Evolutionary conservation across 2,888 invertebrate genomes (phyloP).

Genomic region (Sipha maydis): DNA sequence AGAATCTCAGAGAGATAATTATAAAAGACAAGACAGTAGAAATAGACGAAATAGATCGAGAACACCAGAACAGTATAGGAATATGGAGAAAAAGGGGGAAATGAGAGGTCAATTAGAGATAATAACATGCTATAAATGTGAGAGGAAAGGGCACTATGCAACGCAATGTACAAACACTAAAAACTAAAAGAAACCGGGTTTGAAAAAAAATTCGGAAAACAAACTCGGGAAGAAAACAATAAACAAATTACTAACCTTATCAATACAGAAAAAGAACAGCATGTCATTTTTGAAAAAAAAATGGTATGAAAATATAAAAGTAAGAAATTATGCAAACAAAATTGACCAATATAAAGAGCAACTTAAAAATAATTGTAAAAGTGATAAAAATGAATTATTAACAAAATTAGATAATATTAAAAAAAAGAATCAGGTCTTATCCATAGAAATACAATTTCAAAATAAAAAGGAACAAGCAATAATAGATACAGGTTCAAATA

Average conservation of each 20-base stretch:
- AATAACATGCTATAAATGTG: neutral
- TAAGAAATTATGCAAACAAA: neutral
- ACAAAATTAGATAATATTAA: neutral
- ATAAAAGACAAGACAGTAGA: conserved; percentile 15
- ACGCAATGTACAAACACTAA: neutral
- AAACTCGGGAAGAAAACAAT: conserved; percentile 9
- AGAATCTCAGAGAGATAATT: neutral
- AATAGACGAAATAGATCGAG: neutral
- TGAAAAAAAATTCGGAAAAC: neutral
- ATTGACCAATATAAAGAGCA: neutral
- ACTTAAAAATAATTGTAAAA: neutral
- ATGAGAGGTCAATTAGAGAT: neutral
- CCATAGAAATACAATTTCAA: neutral
- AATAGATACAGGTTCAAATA: conserved; percentile 14
- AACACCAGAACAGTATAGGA: conserved; percentile 3
- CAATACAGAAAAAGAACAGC: neutral
- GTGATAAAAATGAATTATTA: neutral
- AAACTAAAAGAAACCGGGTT: neutral
- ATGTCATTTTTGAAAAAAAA: neutral
- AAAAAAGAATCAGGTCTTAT: neutral
- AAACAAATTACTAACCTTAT: neutral
- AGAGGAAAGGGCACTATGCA: neutral
- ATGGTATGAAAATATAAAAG: neutral
- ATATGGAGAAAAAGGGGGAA: neutral
- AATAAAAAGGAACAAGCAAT: neutral